These are phyloP conservation scores for Percopsis transmontana DNA, from an alignment of 2,113 vertebrate species.

Conservation along the genomic window DNA sequence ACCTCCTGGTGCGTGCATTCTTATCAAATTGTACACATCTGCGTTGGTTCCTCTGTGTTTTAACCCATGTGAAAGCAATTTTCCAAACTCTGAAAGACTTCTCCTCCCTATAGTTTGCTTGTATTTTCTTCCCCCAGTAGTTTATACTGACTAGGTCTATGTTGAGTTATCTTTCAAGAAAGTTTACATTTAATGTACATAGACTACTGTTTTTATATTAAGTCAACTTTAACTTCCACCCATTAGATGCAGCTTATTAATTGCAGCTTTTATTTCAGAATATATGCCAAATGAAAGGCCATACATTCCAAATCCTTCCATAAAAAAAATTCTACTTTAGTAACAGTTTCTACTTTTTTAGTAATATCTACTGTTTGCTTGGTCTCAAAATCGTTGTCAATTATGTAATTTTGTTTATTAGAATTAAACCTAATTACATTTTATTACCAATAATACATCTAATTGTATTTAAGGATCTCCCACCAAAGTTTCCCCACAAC, in stretches of 20 bases:
- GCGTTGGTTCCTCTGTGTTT: not conserved
- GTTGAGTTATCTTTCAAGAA: no score
- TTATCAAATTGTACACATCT: constrained; percentile 12
- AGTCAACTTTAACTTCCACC: not conserved
- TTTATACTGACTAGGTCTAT: no score
- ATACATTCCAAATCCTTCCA: not conserved
- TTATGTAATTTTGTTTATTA: constrained; percentile 47
- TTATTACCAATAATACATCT: constrained; percentile 52
- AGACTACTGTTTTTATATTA: not conserved
- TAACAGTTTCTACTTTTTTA: constrained; percentile 3
- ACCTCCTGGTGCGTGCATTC: not conserved
- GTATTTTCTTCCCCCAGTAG: no score
- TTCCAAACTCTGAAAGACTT: not conserved
- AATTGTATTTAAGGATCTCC: constrained; percentile 16
- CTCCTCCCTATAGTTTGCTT: no score
- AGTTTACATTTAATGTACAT: no score
- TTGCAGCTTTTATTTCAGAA: not conserved
- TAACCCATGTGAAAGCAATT: constrained; percentile 31
- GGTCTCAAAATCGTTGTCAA: constrained; percentile 35
- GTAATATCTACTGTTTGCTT: constrained; percentile 11
- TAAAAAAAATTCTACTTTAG: not conserved
- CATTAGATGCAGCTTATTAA: not conserved
- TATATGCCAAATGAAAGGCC: not conserved
- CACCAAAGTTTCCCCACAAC: constrained; percentile 10
- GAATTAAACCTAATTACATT: constrained; percentile 34